Conservation (phyloP, 2,888 invertebrate species). For the Spodoptera picta region DNA sequence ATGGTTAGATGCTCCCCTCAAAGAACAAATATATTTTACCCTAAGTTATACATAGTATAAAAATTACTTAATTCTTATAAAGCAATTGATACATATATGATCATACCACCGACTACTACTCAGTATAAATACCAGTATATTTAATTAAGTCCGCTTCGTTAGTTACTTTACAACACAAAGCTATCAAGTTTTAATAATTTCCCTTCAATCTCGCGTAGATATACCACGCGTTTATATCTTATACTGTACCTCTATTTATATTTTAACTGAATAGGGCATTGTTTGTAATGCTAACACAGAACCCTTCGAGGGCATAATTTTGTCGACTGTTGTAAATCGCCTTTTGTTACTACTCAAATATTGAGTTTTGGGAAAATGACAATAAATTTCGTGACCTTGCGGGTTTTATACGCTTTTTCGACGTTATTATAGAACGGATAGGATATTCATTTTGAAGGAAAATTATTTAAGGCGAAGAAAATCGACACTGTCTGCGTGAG, state of each 20-base stretch:
- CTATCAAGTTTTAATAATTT: conserved; percentile 17
- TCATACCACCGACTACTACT: no score
- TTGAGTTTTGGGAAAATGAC: conserved; percentile 19
- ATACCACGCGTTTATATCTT: not conserved
- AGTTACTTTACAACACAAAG: conserved; percentile 2
- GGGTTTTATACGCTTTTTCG: conserved; percentile 3
- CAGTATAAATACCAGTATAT: not conserved
- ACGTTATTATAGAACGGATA: conserved; percentile 1
- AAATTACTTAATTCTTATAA: no score
- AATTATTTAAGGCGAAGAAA: not conserved
- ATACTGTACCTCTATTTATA: not conserved
- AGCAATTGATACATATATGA: no score
- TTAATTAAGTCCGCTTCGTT: conserved; percentile 25
- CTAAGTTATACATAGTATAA: no score
- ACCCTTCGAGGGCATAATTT: conserved; percentile 9
- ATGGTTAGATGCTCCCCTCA: no score
- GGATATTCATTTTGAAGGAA: conserved; percentile 9
- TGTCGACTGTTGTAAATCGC: conserved; percentile 6
- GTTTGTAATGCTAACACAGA: conserved; percentile 11
- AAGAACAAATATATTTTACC: no score
- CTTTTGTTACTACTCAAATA: conserved; percentile 40
- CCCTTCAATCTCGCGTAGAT: conserved; percentile 6
- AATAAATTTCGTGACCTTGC: conserved; percentile 14
- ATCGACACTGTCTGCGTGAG: not conserved
- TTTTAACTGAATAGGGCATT: conserved; percentile 27